phyloP scores from a whole-genome alignment of 1,140 invertebrate species.

The Drosophila sechellia region DNA sequence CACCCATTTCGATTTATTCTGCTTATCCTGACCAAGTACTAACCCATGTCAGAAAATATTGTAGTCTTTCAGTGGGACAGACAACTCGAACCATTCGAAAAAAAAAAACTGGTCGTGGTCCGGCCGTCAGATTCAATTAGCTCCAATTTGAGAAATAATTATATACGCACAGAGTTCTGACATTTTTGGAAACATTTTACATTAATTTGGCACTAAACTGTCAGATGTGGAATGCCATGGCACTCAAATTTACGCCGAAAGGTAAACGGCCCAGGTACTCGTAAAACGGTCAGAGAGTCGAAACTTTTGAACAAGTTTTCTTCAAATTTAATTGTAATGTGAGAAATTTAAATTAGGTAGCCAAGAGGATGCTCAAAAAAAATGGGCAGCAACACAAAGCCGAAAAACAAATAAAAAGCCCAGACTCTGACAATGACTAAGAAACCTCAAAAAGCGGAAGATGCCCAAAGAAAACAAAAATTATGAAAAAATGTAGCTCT shows the following conservation, averaged over 20 bases:
- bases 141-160: conserved; percentile 69
- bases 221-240: conserved; percentile 44
- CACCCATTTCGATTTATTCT: not conserved
- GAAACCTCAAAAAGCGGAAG: conserved; percentile 64
- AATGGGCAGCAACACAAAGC: conserved; percentile 31
- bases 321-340: conserved; percentile 79
- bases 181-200: conserved; percentile 70
- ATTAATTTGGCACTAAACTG: conserved; percentile 79
- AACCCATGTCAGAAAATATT: conserved; percentile 27
- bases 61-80: not conserved
- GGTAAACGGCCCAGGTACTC: conserved; percentile 52
- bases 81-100: conserved; percentile 17
- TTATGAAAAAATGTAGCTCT: conserved; percentile 73
- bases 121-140: conserved; percentile 59
- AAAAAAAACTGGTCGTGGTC: conserved; percentile 22
- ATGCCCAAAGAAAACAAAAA: conserved; percentile 64
- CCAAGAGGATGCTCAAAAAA: conserved; percentile 49
- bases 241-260: conserved; percentile 39
- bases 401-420: conserved; percentile 55
- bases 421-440: conserved; percentile 69
- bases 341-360: conserved; percentile 82
- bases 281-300: conserved; percentile 43
- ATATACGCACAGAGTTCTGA: conserved; percentile 58
- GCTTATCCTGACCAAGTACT: conserved; percentile 7
- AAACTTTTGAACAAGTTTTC: conserved; percentile 53